Base-by-base conservation (phyloP, 2,797 vertebrate genomes). In the Parauchenoglanis punctatus region DNA sequence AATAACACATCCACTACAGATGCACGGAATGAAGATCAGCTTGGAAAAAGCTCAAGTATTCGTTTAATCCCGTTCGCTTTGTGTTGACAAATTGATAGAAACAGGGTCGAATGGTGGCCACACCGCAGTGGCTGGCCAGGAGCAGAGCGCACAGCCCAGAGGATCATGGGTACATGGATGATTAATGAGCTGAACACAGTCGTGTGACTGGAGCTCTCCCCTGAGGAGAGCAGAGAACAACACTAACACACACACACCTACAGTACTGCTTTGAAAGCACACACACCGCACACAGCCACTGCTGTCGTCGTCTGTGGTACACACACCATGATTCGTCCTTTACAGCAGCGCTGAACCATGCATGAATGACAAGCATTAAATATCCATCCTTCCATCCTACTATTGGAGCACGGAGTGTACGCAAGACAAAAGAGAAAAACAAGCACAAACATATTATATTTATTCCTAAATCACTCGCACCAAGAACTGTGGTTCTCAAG, bases 91-190 rank as follows among this genome's bases (percentile, higher is more conserved):
- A 84, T 84, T 86, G 88, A 90, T 83, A 84, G 61, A 84, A 82
- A 88, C 35, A 84, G 75, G 80, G 81, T 86, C 61, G 54, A 88
- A 46, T 67, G 81, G 75, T 76, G 82, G 81, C 81, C 84, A 84
- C 85, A 67, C 76, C 87, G 49, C 85, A 73, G 81, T 25, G 58
- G 75, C 83, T 85, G 87, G 89, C 87, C 84, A 84, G 89, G 85
- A 81, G 61, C 84, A 87, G 75, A 83, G 78, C 63, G 78, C 83
- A 80, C 86, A 89, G 82, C 82, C 82, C 83, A 84, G 82, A 90
- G 86, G 85, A 87, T 89, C 86, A 87, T 89, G 88, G 88, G 75
- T 85, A 90, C 85, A 77, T 31, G 73, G 83, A 86, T 89, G 90
- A 90, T 86, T 90, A 90, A 87, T 84, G 86, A 87, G 86, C 76